Conservation (phyloP, 1,140 invertebrate genomes). For the Meloidogyne floridensis region DNA sequence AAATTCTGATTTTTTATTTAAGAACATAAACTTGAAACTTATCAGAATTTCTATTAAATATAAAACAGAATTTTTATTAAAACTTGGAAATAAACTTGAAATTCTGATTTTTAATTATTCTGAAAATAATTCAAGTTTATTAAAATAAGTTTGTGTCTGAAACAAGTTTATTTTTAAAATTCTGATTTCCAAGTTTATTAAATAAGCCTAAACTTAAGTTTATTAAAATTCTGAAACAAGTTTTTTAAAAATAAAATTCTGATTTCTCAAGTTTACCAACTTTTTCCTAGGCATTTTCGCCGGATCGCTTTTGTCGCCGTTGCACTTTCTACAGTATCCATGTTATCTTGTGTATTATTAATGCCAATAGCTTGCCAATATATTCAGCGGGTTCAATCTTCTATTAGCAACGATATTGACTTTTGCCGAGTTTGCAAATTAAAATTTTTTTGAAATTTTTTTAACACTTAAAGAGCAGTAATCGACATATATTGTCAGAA, state of each 20-base stretch:
- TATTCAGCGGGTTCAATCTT: slow-evolving; percentile 58
- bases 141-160: neutral
- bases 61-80: neutral
- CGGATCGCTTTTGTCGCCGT: slow-evolving; percentile 60
- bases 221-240: neutral
- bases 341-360: slow-evolving; percentile 58
- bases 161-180: neutral
- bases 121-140: neutral
- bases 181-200: neutral
- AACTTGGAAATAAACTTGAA: neutral
- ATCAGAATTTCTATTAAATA: no score
- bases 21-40: no score
- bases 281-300: slow-evolving; percentile 43
- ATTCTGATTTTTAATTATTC: neutral
- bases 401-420: slow-evolving; percentile 57
- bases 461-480: slow-evolving; percentile 43
- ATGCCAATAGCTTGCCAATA: slow-evolving; percentile 63
- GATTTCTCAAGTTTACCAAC: neutral
- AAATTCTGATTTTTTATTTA: no score
- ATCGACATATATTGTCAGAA: slow-evolving; percentile 63
- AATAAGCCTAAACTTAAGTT: neutral
- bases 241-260: slow-evolving; percentile 25
- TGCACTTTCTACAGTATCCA: slow-evolving; percentile 63
- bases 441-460: slow-evolving; percentile 26
- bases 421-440: slow-evolving; percentile 56